These are phyloP conservation scores for Bellardia bayeri DNA, from an alignment of 2,888 invertebrate genomes.

Conservation along the genomic window DNA sequence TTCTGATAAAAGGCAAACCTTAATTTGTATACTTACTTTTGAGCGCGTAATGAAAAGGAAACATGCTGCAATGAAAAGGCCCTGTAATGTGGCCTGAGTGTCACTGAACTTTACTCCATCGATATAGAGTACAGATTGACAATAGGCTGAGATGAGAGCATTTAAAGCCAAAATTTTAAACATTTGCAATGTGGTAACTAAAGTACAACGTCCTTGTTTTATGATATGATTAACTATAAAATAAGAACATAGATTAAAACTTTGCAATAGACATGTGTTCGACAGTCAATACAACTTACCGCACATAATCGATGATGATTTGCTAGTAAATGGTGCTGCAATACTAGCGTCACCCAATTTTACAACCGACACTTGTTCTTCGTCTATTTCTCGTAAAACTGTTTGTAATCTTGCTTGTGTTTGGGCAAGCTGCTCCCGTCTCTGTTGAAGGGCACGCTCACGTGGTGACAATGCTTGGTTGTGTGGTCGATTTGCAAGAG, in stretches of 20 bases:
- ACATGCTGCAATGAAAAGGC: conserved; percentile 96
- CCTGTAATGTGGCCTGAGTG: conserved; percentile 98
- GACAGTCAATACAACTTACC: conserved; percentile 87
- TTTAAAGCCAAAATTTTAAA: conserved; percentile 99
- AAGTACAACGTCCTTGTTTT: conserved; percentile 99
- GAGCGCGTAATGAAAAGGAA: conserved; percentile 99
- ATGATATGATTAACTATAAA: conserved; percentile 98
- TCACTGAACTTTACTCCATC: conserved; percentile 99
- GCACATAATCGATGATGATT: conserved; percentile 96
- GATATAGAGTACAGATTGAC: conserved; percentile 98
- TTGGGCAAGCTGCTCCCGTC: conserved; percentile 81
- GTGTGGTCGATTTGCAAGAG: conserved; percentile 71
- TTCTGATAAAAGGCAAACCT: not conserved
- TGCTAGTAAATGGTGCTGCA: conserved; percentile 99
- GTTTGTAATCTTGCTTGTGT: conserved; percentile 81
- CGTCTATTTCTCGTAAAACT: conserved; percentile 93
- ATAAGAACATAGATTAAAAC: conserved; percentile 76
- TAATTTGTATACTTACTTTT: conserved; percentile 87
- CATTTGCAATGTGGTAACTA: conserved; percentile 99
- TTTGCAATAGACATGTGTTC: not conserved
- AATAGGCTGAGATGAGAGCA: conserved; percentile 98
- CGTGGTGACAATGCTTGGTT: conserved; percentile 80
- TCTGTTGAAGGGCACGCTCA: conserved; percentile 80
- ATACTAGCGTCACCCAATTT: conserved; percentile 99
- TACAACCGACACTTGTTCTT: conserved; percentile 94